phyloP scores from a whole-genome alignment of 1,140 invertebrate species.

The Plectrocnemia conspersa region DNA sequence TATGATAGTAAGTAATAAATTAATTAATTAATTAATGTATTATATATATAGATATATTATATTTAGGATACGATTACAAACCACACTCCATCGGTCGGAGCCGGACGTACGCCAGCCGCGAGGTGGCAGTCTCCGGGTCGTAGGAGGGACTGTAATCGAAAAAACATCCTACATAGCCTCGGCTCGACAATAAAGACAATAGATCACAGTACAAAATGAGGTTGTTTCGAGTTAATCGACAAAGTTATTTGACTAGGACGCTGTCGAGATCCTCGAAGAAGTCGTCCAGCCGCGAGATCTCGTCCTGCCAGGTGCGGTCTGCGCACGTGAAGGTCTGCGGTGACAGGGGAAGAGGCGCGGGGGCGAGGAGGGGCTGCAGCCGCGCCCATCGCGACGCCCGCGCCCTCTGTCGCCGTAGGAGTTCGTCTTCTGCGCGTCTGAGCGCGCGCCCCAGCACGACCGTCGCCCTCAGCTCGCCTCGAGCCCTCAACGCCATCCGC shows the following conservation, averaged over 20 bases:
- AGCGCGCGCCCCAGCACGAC: conserved; percentile 20
- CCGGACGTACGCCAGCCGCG: not conserved
- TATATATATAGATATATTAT: conserved; percentile 19
- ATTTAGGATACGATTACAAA: conserved; percentile 34
- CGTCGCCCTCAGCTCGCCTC: conserved; percentile 20
- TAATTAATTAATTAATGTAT: conserved; percentile 4
- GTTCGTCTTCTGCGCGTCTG: conserved; percentile 25
- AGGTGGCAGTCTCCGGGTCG: not conserved
- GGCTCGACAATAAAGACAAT: too few relatives aligned
- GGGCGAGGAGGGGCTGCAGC: conserved; percentile 15
- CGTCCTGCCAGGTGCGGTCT: conserved; percentile 16
- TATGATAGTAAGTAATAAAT: conserved; percentile 9
- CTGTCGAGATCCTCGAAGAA: conserved; percentile 29
- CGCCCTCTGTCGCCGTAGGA: conserved; percentile 22
- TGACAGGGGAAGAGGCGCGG: not conserved
- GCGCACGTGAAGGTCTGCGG: not conserved
- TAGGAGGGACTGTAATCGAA: conserved; percentile 29
- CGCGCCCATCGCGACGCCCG: conserved; percentile 25
- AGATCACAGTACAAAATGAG: not conserved
- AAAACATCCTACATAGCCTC: conserved; percentile 33
- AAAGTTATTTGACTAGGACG: conserved; percentile 11
- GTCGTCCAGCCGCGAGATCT: conserved; percentile 25
- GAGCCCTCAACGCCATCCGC: conserved; percentile 7
- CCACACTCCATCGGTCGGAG: conserved; percentile 4
- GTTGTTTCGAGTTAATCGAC: not conserved